Evolutionary conservation across 2,797 vertebrate species (phyloP).

Genomic region (Thalassophryne amazonica): DNA sequence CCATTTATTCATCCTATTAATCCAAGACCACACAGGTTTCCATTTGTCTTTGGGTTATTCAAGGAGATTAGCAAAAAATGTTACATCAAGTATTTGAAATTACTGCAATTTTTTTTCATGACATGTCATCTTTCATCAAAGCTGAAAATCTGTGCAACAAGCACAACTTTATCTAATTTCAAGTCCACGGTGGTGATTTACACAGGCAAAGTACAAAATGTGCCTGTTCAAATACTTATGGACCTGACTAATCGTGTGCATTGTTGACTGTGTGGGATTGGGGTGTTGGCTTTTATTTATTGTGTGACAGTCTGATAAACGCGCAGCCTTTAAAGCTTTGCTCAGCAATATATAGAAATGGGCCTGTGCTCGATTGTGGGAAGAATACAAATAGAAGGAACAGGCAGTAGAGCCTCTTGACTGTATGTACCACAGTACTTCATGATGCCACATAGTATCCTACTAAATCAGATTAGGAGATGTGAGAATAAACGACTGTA

Average conservation of each 20-base stretch:
- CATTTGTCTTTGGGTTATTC: too few species aligned
- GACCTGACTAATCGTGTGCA: not conserved
- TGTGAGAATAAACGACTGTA: not conserved
- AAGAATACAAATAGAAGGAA: conserved; percentile 13
- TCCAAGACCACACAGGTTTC: too few species aligned
- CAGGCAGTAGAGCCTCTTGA: not conserved
- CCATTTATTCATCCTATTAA: too few species aligned
- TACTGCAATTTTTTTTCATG: too few species aligned
- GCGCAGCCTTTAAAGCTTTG: conserved; percentile 32
- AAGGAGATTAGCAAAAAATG: too few species aligned
- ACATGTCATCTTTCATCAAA: too few species aligned
- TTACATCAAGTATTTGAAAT: too few species aligned
- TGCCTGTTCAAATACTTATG: too few species aligned
- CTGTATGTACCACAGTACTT: not conserved
- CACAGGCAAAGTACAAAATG: too few species aligned
- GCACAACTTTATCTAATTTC: too few species aligned
- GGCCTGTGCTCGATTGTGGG: conserved; percentile 3
- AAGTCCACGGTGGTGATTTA: too few species aligned
- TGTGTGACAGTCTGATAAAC: conserved; percentile 62
- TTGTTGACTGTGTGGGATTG: not conserved
- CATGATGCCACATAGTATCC: not conserved
- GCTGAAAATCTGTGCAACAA: too few species aligned
- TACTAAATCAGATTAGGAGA: not conserved
- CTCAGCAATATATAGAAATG: conserved; percentile 45
- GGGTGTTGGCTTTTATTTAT: conserved; percentile 44